phyloP scores from a whole-genome alignment of 2,888 invertebrate genomes.

The Trichogramma evanescens region DNA sequence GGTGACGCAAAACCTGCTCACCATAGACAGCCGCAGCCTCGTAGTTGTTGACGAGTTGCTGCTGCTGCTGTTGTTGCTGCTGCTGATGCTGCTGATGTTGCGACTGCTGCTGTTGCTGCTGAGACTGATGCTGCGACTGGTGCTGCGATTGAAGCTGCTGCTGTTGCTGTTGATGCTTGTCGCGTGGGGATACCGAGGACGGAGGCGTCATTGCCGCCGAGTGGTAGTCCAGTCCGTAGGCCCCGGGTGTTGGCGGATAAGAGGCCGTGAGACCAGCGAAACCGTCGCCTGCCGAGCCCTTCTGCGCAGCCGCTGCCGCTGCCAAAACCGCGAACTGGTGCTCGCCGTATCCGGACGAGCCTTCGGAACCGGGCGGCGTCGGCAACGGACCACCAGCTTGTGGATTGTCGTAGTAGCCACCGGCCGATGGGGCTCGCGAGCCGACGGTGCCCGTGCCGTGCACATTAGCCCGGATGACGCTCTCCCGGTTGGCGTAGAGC shows the following conservation, averaged over 20 bases:
- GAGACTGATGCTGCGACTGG: conserved; percentile 57
- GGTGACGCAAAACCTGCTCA: conserved; percentile 46
- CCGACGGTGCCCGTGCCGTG: conserved; percentile 51
- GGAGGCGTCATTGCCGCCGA: conserved; percentile 89
- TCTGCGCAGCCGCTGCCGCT: conserved; percentile 31
- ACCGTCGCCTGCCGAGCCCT: conserved; percentile 48
- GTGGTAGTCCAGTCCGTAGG: conserved; percentile 75
- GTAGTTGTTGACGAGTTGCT: conserved; percentile 55
- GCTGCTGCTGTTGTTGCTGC: conserved; percentile 57
- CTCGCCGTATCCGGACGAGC: conserved; percentile 65
- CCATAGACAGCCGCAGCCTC: conserved; percentile 51
- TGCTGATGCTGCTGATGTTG: conserved; percentile 49
- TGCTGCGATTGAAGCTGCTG: conserved; percentile 50
- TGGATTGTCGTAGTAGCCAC: conserved; percentile 37
- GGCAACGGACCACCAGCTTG: conserved; percentile 61
- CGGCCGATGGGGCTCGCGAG: conserved; percentile 35
- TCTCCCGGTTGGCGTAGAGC: conserved; percentile 81
- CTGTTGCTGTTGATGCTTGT: conserved; percentile 65
- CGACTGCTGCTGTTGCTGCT: conserved; percentile 52
- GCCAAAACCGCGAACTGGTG: conserved; percentile 52
- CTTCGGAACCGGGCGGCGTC: conserved; percentile 85
- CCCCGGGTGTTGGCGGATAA: conserved; percentile 50
- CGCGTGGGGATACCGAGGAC: conserved; percentile 91
- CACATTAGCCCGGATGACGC: conserved; percentile 87
- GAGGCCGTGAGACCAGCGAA: conserved; percentile 56